These are phyloP conservation scores for Rafetus swinhoei DNA, from an alignment of 2,113 vertebrate species.

Conservation along the genomic window DNA sequence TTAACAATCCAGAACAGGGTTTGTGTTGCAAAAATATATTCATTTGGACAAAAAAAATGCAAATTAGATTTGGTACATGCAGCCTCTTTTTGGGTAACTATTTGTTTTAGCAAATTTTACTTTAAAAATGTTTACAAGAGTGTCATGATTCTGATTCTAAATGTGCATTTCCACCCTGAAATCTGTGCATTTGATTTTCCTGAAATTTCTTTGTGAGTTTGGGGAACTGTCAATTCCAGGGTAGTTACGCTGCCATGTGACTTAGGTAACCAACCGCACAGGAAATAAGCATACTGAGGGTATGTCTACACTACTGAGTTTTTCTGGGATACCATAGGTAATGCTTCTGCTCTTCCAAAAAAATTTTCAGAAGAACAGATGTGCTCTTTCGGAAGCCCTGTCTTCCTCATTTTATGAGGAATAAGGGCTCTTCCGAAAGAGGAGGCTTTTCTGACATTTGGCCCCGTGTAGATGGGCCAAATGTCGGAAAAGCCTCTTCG, in stretches of 20 bases:
- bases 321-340: too few species aligned
- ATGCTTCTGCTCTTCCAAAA: too few species aligned
- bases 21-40: not conserved
- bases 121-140: rapidly evolving
- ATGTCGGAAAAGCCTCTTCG: too few species aligned
- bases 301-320: not conserved
- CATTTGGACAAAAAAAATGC: not conserved
- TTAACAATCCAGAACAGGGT: not conserved
- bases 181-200: not conserved
- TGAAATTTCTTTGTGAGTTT: not conserved
- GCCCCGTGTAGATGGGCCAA: too few species aligned
- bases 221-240: not conserved
- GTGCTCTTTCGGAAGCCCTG: too few species aligned
- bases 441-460: too few species aligned
- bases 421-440: too few species aligned
- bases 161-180: not conserved
- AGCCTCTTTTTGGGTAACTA: not conserved
- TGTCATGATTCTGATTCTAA: not conserved
- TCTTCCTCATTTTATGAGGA: too few species aligned
- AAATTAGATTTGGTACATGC: not conserved
- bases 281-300: not conserved
- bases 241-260: not conserved
- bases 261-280: not conserved
- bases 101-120: not conserved
- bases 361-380: too few species aligned